These are phyloP conservation scores for Trididemnum miniatum DNA, from an alignment of 23 tunicate species.

Conservation along the genomic window DNA sequence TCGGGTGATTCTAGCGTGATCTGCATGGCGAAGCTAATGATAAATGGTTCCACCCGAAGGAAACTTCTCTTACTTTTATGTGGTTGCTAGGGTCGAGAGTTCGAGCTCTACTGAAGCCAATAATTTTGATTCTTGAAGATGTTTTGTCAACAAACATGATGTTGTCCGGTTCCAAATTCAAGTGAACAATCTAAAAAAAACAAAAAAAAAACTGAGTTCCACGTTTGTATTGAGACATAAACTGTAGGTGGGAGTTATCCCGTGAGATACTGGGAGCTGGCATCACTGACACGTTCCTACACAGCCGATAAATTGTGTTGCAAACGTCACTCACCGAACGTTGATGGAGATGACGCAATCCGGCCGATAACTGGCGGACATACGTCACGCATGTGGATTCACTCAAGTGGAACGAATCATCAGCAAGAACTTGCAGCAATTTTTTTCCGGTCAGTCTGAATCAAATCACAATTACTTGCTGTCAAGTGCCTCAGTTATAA, in stretches of 20 bases:
- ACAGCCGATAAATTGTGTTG: too few species aligned
- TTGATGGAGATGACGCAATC: background rate
- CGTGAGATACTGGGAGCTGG: too few species aligned
- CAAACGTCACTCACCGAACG: background rate
- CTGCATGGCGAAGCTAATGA: background rate
- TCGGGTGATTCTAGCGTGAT: constrained; percentile 79
- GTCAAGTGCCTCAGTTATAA: too few species aligned
- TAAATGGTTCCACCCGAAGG: background rate
- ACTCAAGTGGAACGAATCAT: background rate
- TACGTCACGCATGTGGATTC: background rate
- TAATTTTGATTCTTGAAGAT: constrained; percentile 69
- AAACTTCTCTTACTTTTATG: background rate
- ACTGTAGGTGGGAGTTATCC: too few species aligned
- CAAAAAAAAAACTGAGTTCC: too few species aligned
- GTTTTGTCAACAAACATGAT: constrained; percentile 79
- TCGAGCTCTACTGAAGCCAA: constrained; percentile 91
- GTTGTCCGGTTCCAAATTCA: constrained; percentile 90
- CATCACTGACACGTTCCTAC: too few species aligned
- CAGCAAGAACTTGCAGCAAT: background rate
- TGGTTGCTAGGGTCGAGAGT: constrained; percentile 48
- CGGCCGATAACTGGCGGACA: background rate
- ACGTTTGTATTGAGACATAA: too few species aligned
- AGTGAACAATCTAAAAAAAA: constrained; percentile 60
- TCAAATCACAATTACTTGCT: too few species aligned
- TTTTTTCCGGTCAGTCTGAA: background rate